phyloP scores from a whole-genome alignment of 2,113 vertebrate genomes.

The Lepus americanus region DNA sequence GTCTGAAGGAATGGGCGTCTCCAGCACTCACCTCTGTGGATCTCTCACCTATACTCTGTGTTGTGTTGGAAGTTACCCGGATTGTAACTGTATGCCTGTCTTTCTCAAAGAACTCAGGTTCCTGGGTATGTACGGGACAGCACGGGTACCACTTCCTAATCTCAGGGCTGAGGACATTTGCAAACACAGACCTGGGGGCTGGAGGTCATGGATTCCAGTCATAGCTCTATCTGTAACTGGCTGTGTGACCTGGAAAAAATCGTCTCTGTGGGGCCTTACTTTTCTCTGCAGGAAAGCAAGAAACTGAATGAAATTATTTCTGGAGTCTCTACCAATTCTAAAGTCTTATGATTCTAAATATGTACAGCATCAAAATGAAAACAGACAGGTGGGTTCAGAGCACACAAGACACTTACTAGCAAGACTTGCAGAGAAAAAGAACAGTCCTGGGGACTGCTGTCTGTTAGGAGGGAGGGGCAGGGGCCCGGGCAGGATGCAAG shows the following conservation, averaged over 20 bases:
- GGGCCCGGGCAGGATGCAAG: neutral
- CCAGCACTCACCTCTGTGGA: neutral
- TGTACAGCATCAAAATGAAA: slow-evolving; percentile 32
- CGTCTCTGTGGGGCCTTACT: slow-evolving; percentile 27
- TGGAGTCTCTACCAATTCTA: slow-evolving; percentile 51
- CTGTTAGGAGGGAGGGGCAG: neutral
- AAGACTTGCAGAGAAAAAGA: slow-evolving; percentile 56
- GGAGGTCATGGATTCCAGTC: neutral
- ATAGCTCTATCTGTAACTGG: neutral
- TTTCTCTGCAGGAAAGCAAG: slow-evolving; percentile 58
- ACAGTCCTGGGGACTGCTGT: neutral
- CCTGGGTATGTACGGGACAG: neutral
- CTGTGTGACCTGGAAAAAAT: neutral
- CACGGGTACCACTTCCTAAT: neutral
- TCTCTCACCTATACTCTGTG: neutral
- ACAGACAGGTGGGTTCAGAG: slow-evolving; percentile 42
- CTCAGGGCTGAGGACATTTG: neutral
- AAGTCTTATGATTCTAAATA: slow-evolving; percentile 45
- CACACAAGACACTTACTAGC: neutral
- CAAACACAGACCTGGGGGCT: neutral
- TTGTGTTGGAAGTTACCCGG: neutral
- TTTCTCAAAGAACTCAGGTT: slow-evolving; percentile 41
- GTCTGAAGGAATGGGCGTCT: neutral
- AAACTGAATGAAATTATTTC: neutral
- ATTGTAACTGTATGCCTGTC: neutral